Percentiles rank a stretch among this genome's conserved stretches.
phyloP scores from a whole-genome alignment of 2,797 vertebrate species.

The Setipinna tenuifilis region DNA sequence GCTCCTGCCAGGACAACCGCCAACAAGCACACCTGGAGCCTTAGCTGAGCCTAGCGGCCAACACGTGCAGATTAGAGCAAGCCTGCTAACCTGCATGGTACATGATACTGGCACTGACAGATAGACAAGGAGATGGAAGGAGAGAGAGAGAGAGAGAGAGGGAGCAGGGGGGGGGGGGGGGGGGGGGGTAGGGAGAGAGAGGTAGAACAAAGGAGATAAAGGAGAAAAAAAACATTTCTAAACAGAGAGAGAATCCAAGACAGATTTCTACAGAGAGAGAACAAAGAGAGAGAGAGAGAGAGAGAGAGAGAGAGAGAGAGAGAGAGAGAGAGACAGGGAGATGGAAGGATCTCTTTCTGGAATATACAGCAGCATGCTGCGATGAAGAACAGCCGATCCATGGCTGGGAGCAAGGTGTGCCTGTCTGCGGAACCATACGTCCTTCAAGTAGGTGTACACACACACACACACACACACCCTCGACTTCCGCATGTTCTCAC shows the following conservation, averaged over 20 bases:
- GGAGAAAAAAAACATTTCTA: too few species aligned
- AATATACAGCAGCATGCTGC: not conserved
- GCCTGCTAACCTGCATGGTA: not conserved
- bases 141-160: not conserved
- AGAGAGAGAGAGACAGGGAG: too few species aligned
- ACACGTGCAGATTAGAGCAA: not conserved
- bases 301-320: not conserved
- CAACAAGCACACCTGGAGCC: conserved; percentile 11
- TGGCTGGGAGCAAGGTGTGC: not conserved
- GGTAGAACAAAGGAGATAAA: too few species aligned
- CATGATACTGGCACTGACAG: not conserved
- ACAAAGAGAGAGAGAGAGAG: not conserved
- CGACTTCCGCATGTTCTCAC: conserved; percentile 38
- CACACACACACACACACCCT: conserved; percentile 45
- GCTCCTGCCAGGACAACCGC: conserved; percentile 45
- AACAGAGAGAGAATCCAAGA: too few species aligned
- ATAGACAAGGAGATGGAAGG: not conserved
- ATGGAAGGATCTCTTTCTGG: not conserved
- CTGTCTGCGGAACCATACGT: not conserved
- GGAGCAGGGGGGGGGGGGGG: not conserved
- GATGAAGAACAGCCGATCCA: not conserved
- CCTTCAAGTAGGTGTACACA: not conserved
- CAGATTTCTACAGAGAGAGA: too few species aligned
- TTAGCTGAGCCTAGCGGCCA: not conserved
- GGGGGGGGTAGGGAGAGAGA: too few species aligned